Conservation (phyloP, 2,888 invertebrate genomes). For the Rhagophthalmus giganteus region DNA sequence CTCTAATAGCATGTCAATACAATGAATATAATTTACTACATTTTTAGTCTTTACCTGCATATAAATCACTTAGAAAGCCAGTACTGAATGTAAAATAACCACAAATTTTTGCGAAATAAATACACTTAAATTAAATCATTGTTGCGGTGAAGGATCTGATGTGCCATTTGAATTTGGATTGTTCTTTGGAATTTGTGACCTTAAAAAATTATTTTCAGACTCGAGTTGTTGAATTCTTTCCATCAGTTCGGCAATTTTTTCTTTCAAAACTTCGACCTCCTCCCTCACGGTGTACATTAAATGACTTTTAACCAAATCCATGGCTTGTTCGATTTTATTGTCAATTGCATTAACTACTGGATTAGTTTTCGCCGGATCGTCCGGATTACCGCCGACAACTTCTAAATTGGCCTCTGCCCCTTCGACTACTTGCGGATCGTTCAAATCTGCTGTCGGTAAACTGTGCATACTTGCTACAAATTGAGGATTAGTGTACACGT, state of each 20-base stretch:
- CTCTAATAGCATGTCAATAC: conserved; percentile 10
- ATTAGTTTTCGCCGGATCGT: conserved; percentile 49
- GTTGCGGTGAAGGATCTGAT: conserved; percentile 21
- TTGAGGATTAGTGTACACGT: conserved; percentile 52
- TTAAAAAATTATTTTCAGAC: conserved; percentile 69
- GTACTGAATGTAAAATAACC: conserved; percentile 13
- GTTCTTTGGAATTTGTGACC: conserved; percentile 51
- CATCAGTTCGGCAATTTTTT: conserved; percentile 73
- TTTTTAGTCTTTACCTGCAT: conserved; percentile 11
- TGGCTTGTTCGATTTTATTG: conserved; percentile 80
- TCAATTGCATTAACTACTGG: conserved; percentile 68
- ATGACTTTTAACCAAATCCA: conserved; percentile 79
- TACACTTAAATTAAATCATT: conserved; percentile 17
- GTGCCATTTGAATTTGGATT: conserved; percentile 29
- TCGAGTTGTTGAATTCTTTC: conserved; percentile 71
- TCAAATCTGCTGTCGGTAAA: conserved; percentile 42
- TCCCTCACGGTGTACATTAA: conserved; percentile 78
- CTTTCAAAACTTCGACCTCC: conserved; percentile 75
- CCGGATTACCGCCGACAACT: conserved; percentile 37
- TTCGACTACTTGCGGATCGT: conserved; percentile 35
- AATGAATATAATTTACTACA: conserved; percentile 11
- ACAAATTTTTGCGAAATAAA: conserved; percentile 9
- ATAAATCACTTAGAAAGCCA: conserved; percentile 10
- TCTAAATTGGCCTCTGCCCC: conserved; percentile 30
- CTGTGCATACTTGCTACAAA: conserved; percentile 51